Conservation (phyloP, 2,888 invertebrate genomes). For the Nymphalis c-album region DNA sequence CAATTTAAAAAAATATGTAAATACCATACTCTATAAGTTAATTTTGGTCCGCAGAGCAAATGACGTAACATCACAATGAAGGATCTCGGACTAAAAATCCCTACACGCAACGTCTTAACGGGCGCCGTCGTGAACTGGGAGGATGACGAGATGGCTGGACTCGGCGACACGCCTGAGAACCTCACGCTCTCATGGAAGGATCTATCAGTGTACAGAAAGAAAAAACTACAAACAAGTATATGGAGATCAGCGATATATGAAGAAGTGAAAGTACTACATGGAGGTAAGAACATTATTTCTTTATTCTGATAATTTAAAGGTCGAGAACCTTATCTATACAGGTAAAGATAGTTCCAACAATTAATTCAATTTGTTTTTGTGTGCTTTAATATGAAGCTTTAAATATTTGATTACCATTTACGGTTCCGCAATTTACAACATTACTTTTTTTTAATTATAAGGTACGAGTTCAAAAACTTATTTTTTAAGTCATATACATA, state of each 20-base stretch:
- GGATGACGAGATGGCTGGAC: conserved; percentile 63
- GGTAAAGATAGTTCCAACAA: not conserved
- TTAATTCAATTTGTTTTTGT: too few relatives aligned
- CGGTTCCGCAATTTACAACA: too few relatives aligned
- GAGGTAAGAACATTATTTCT: conserved; percentile 61
- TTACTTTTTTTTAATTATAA: too few relatives aligned
- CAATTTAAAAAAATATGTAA: not conserved
- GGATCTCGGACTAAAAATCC: conserved; percentile 54
- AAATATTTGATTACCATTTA: too few relatives aligned
- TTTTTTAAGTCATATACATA: too few relatives aligned
- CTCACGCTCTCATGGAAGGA: conserved; percentile 79
- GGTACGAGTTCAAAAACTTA: too few relatives aligned
- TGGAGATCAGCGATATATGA: conserved; percentile 76
- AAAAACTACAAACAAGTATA: conserved; percentile 73
- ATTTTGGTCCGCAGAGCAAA: conserved; percentile 51
- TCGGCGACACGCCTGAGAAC: conserved; percentile 63
- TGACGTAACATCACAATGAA: conserved; percentile 66
- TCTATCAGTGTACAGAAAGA: conserved; percentile 75
- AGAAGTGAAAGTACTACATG: conserved; percentile 78
- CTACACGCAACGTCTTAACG: conserved; percentile 71
- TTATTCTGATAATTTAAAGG: not conserved
- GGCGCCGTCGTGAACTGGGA: conserved; percentile 75
- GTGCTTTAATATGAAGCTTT: too few relatives aligned
- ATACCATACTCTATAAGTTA: not conserved
- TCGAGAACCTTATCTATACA: not conserved